These are phyloP conservation scores for Scaptodrosophila latifasciaeformis DNA, from an alignment of 2,888 invertebrate species.

Conservation along the genomic window DNA sequence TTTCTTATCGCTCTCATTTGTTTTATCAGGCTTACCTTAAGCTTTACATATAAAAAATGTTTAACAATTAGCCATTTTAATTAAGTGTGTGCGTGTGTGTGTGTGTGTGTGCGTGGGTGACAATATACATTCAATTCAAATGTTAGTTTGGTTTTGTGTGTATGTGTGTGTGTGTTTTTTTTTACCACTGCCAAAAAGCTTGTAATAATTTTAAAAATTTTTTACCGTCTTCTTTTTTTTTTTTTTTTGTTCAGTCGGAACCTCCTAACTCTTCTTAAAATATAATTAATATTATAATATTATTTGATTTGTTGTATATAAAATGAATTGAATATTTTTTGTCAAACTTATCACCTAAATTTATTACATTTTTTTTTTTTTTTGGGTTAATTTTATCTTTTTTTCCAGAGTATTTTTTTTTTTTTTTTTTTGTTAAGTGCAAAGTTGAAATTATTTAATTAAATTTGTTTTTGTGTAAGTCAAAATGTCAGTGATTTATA, in stretches of 20 bases:
- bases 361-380: conserved; percentile 14
- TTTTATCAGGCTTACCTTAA: conserved; percentile 1
- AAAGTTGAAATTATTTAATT: conserved; percentile 35
- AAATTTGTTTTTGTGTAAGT: conserved; percentile 39
- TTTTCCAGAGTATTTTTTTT: conserved; percentile 13
- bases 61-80: conserved; percentile 10
- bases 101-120: not conserved
- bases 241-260: no score
- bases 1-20: no score
- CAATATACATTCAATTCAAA: conserved; percentile 6
- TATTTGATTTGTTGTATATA: no score
- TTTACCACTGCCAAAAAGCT: not conserved
- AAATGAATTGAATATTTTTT: no score
- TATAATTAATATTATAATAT: no score
- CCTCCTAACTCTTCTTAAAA: no score
- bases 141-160: no score
- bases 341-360: no score
- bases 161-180: not conserved
- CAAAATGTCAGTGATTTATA: no score
- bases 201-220: no score
- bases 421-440: conserved; percentile 8
- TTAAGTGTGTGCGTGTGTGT: conserved; percentile 12
- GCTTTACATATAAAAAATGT: not conserved
- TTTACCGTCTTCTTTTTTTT: no score
- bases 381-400: conserved; percentile 11